phyloP scores from a whole-genome alignment of 2,888 invertebrate genomes.

The Cheilosia urbana region DNA sequence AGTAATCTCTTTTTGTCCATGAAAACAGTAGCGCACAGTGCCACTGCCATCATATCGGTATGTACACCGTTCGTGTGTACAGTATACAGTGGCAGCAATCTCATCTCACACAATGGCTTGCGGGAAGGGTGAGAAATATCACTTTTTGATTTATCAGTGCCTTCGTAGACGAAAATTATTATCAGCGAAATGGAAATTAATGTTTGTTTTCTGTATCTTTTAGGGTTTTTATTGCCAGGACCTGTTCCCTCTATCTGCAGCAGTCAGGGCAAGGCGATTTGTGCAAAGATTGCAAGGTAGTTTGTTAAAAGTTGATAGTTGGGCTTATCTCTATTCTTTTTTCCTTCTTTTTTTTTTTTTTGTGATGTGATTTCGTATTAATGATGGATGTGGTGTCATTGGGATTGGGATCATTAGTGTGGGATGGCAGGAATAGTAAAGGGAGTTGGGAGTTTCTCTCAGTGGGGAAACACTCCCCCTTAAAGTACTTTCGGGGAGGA shows the following conservation, averaged over 20 bases:
- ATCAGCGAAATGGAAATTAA: conserved; percentile 76
- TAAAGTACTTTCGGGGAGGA: too few relatives aligned
- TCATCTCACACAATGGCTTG: conserved; percentile 28
- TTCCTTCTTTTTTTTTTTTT: too few relatives aligned
- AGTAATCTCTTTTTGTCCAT: conserved; percentile 69
- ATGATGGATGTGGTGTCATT: not conserved
- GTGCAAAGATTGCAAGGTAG: conserved; percentile 10
- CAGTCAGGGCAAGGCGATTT: conserved; percentile 30
- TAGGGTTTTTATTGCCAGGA: conserved; percentile 69
- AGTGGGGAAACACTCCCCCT: too few relatives aligned
- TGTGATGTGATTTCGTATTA: conserved; percentile 20
- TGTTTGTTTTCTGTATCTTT: conserved; percentile 72
- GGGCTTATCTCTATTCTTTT: conserved; percentile 28
- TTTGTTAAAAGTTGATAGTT: conserved; percentile 26
- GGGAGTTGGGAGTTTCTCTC: not conserved
- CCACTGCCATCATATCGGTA: not conserved
- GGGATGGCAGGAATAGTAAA: not conserved
- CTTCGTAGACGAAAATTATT: conserved; percentile 76
- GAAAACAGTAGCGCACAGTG: conserved; percentile 39
- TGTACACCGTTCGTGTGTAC: not conserved
- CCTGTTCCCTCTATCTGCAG: conserved; percentile 11
- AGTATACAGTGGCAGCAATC: conserved; percentile 15
- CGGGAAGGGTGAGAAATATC: conserved; percentile 63
- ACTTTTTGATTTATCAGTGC: conserved; percentile 76
- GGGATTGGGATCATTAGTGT: not conserved